Conservation (phyloP, 2,113 vertebrate genomes). For the Hydropotes inermis region DNA sequence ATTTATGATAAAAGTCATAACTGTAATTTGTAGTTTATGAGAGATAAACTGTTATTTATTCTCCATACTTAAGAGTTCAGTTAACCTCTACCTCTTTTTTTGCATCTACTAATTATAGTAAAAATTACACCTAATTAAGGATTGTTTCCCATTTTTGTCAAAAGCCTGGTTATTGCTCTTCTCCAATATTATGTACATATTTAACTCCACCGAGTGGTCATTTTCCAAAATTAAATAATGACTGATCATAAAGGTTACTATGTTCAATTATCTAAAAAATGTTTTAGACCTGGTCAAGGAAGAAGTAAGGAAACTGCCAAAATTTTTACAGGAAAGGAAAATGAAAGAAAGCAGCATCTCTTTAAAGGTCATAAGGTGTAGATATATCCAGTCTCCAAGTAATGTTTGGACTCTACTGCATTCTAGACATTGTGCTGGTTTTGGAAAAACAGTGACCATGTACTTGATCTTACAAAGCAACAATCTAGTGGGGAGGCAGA, state of each 20-base stretch:
- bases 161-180: background rate
- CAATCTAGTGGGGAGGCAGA: constrained; percentile 6
- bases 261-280: background rate
- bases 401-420: background rate
- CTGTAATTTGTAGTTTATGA: background rate
- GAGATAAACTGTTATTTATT: background rate
- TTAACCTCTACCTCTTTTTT: background rate
- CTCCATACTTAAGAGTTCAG: background rate
- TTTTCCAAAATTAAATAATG: constrained; percentile 21
- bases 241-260: background rate
- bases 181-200: background rate
- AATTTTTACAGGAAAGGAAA: background rate
- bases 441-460: constrained; percentile 18
- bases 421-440: constrained; percentile 10
- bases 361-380: background rate
- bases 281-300: background rate
- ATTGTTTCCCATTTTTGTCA: background rate
- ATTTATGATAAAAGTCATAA: background rate
- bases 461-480: background rate
- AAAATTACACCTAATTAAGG: background rate
- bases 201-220: background rate
- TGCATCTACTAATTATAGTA: background rate
- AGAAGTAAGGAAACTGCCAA: background rate
- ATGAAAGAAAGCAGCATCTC: background rate
- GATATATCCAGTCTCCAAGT: background rate